Evolutionary conservation across 2,113 vertebrate genomes (phyloP).

Genomic region (Cichladusa arquata): DNA sequence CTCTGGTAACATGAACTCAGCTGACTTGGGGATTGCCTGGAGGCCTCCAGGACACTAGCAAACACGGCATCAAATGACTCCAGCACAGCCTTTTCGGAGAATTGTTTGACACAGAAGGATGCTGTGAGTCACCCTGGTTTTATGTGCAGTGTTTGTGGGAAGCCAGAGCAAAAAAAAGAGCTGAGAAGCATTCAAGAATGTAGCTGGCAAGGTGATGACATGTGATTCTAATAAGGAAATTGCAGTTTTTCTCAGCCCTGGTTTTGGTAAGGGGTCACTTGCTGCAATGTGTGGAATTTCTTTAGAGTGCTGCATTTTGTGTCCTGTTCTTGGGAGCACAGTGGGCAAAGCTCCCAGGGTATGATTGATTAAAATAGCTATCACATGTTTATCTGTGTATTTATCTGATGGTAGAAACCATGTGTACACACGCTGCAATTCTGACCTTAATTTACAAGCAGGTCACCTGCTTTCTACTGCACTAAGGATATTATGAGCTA

Average conservation of each 20-base stretch:
- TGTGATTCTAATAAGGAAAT: constrained; percentile 24
- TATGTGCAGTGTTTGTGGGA: neutral
- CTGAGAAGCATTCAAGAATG: neutral
- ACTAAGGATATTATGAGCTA: neutral
- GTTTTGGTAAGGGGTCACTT: constrained; percentile 8
- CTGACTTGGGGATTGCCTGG: neutral
- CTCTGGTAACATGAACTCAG: neutral
- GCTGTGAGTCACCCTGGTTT: constrained; percentile 2
- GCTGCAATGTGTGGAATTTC: constrained; percentile 1
- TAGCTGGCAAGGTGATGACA: constrained; percentile 39
- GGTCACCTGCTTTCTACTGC: neutral
- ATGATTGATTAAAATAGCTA: constrained; percentile 45
- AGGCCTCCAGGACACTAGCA: neutral
- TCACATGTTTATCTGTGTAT: constrained; percentile 25
- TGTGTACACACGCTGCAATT: neutral
- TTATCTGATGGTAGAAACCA: constrained; percentile 18
- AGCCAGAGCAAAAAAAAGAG: neutral
- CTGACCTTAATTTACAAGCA: constrained; percentile 5
- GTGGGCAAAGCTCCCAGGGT: neutral
- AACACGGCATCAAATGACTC: neutral
- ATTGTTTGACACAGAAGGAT: neutral
- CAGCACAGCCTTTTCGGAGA: neutral
- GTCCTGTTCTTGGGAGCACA: neutral
- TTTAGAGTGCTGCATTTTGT: neutral
- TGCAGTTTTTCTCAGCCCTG: neutral